Evolutionary conservation across 2,113 vertebrate genomes (phyloP), one percentile per base, ranked within the genome.

Genomic region (Bos javanicus): DNA sequence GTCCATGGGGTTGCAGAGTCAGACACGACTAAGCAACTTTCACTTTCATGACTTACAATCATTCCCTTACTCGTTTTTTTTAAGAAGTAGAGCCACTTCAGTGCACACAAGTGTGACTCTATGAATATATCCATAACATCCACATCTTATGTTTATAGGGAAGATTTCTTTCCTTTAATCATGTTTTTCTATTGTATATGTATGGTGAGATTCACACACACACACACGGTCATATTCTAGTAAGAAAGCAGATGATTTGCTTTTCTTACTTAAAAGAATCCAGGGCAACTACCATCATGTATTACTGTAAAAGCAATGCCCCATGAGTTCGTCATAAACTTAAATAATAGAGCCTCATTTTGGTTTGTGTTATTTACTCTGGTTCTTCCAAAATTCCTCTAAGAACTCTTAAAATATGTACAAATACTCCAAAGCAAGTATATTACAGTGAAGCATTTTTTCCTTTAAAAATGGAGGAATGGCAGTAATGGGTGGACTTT

Each of bases 21-120:
- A 71, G 71, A 43, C 39, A 76, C 23, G 3, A 43, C 71, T 76
- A 7, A 74, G 71, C n/a, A 36, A 23, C 64, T 36, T 71, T 71
- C n/a, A 71, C 67, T 71, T 82, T 97, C 16, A 8, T 57, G 11
- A 78, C 78, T 71, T 19, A 90, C 23, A 87, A 89, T 4, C 23
- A 28, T 6, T 92, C 30, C 64, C 85, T 3, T 3, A 39, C 25
- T 83, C 33, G 9, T 11, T 71, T 71, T 95, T 60, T 64, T 85
- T 78, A 96, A 94, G 62, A 64, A 92, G 62, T 92, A 39, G 2
- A 97, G 1, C 16, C 19, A 2, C 50, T 90, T 97, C 5, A 7
- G 7, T n/a, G 50, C 0, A 0, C 39, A 60, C n/a, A 30, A 84
- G 0, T 81, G 33, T 50, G 33, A 21, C 33, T 33, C 6, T 39